phyloP scores from a whole-genome alignment of 1,140 invertebrate species.

The Drosophila ambigua region DNA sequence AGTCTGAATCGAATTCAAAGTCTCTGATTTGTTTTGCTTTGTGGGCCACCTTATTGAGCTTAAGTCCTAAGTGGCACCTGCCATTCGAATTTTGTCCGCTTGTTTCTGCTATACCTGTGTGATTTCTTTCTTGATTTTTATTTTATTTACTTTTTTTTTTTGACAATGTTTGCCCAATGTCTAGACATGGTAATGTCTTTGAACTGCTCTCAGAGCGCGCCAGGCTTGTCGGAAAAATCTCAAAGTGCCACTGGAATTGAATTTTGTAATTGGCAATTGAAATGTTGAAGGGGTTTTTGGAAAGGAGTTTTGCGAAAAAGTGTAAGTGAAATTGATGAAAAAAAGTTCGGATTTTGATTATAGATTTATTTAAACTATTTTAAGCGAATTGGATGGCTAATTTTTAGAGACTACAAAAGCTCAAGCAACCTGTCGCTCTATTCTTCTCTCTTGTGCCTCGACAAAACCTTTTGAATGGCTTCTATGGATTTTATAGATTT shows the following conservation, averaged over 20 bases:
- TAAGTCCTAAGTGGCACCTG: slow-evolving; percentile 70
- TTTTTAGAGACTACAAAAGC: too few species aligned
- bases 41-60: slow-evolving; percentile 51
- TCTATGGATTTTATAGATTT: too few species aligned
- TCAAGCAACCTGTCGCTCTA: too few species aligned
- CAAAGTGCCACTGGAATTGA: slow-evolving; percentile 58
- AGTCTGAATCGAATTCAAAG: neutral
- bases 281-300: too few species aligned
- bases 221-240: slow-evolving; percentile 59
- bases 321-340: too few species aligned
- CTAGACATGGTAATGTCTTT: slow-evolving; percentile 70
- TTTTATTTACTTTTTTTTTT: slow-evolving; percentile 25
- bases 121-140: too few species aligned
- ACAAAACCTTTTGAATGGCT: too few species aligned
- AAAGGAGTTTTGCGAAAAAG: too few species aligned
- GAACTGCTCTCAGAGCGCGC: slow-evolving; percentile 13
- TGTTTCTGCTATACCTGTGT: too few species aligned
- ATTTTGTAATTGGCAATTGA: slow-evolving; percentile 22
- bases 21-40: slow-evolving; percentile 53
- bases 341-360: slow-evolving; percentile 4
- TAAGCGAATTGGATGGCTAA: too few species aligned
- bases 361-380: too few species aligned
- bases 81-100: slow-evolving; percentile 42
- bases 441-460: too few species aligned
- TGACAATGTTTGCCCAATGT: slow-evolving; percentile 75